Conservation (phyloP, 2,888 invertebrate species). For the Eutolmus rufibarbis region DNA sequence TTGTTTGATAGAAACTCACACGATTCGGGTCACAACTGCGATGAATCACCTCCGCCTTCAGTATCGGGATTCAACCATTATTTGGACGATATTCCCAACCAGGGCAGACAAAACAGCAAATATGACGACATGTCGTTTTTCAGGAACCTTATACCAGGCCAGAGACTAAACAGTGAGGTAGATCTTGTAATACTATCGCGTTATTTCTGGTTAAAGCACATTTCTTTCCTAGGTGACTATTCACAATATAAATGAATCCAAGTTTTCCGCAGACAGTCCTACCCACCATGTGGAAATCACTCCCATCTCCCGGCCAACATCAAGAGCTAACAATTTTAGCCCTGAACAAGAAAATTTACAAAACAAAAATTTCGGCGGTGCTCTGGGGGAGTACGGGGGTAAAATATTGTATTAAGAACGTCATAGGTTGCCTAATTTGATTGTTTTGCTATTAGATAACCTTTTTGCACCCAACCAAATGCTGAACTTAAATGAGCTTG, state of each 20-base stretch:
- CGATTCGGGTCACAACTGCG: conserved; percentile 59
- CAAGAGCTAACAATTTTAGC: conserved; percentile 44
- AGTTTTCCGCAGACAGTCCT: conserved; percentile 58
- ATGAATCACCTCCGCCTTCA: conserved; percentile 61
- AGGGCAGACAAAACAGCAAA: conserved; percentile 56
- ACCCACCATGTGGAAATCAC: conserved; percentile 62
- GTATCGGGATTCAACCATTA: conserved; percentile 59
- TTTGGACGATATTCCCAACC: conserved; percentile 60
- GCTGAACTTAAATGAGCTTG: conserved; percentile 78
- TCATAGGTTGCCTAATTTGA: neutral
- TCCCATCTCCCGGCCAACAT: conserved; percentile 52
- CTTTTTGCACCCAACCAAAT: conserved; percentile 85
- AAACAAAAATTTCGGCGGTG: conserved; percentile 78
- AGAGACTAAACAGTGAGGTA: conserved; percentile 62
- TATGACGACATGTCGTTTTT: conserved; percentile 61
- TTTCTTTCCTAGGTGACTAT: conserved; percentile 58
- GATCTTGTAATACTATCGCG: neutral
- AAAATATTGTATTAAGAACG: conserved; percentile 26
- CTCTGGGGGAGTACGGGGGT: conserved; percentile 54
- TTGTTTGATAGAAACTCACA: conserved; percentile 19
- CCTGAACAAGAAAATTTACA: conserved; percentile 66
- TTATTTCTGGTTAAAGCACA: neutral
- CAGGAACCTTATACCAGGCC: conserved; percentile 62
- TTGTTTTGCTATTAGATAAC: conserved; percentile 62
- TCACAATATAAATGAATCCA: conserved; percentile 62